Evolutionary conservation across 2,113 vertebrate species (phyloP), one percentile per base, ranked within the genome.

Genomic region (Galbula dea): DNA sequence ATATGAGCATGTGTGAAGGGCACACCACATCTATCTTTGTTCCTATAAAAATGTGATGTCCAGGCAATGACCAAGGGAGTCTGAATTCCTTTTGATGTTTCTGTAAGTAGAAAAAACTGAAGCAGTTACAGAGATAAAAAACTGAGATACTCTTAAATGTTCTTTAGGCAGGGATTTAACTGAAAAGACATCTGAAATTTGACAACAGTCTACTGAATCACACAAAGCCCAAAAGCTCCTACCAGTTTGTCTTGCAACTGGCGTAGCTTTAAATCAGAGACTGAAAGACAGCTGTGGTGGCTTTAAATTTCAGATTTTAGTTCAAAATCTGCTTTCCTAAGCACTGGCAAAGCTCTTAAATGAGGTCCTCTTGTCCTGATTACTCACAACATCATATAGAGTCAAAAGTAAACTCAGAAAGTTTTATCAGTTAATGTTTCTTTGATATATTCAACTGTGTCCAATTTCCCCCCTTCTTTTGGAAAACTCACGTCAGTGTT

Each of bases 1-100:
- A 95, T 91, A 90, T 3, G 67, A 68, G n/a, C 85, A 45, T 43
- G 89, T 86, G 89, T 91, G 95, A 80, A 90, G 86, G 83, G 92
- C 79, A 82, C 20, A 65, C 34, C 8, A 62, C 52, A 39, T 77
- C 8, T 52, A 77, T 54, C 93, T 93, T 94, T 95, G 93, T 90
- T 96, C 89, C 54, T 66, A 41, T 46, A 30, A 80, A 88, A 80
- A 76, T 1, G 7, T 69, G 69, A 66, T 66, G 88, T 82, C 94
- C 96, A 76, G 75, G 74, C 75, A 36, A 22, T 7, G 73, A 86
- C 82, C 52, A n/a, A 23, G 36, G 6, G 11, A 51, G 30, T 29
- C 39, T 63, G 46, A 83, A 83, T 92, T 76, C 39, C 75, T 65
- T 88, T 54, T 41, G 62, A 55, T 83, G 73, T 72, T 93, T 59